Base-by-base conservation (phyloP, 2,113 vertebrate genomes). In the Orycteropus afer region DNA sequence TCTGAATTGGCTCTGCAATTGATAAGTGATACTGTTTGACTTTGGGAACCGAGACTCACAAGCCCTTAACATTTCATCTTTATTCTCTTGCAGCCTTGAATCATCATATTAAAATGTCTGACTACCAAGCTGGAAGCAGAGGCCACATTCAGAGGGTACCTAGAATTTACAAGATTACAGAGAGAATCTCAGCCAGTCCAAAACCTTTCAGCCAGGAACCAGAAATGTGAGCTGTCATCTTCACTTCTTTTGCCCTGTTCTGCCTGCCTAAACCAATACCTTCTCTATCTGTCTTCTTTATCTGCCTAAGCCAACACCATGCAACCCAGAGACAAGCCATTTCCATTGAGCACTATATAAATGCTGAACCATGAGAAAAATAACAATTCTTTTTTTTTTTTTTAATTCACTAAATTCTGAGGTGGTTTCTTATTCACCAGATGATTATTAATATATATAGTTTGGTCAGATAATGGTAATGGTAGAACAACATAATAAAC, bases 261-360 rank as follows among this genome's bases (percentile, higher is more conserved):
- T n/a, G n/a, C n/a, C n/a, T n/a, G n/a, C n/a, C n/a, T n/a, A n/a
- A n/a, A n/a, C n/a, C n/a, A n/a, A n/a, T n/a, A n/a, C n/a, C n/a
- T n/a, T n/a, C n/a, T n/a, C n/a, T n/a, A n/a, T n/a, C n/a, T n/a
- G 3, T 2, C 17, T 57, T 3, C 0, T 73, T 11, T 77, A 4
- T 45, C 9, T 37, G 2, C 22, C 13, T 45, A 84, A 12, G 5
- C 74, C 15, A 81, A 73, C 57, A 65, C 45, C 40, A 2, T 9
- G 18, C 5, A 73, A 14, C 2, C 51, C 14, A 11, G 42, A 23
- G 4, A 49, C 22, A 49, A 25, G 1, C 5, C 15, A 69, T 22
- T 2, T 13, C 5, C 7, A 40, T 23, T 34, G 42, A 13, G 3
- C 7, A 14, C 7, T 57, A 1, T 22, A 9, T 67, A 63, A 55